Base-by-base conservation (phyloP, 2,888 invertebrate genomes). In the Scaptomyza tumidula region DNA sequence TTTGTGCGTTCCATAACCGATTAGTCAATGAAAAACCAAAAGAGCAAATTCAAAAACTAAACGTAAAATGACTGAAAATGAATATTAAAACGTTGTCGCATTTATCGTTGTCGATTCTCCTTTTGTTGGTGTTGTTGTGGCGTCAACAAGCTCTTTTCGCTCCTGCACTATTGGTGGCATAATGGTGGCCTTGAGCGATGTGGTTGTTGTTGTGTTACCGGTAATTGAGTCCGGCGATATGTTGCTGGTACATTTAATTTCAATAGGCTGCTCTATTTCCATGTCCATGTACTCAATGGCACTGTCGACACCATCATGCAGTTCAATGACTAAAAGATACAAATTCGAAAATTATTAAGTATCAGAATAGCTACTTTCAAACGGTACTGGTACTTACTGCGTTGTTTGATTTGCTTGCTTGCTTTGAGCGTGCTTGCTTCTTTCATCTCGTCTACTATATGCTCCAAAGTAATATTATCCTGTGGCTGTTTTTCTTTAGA, bases 401-500 rank as follows among this genome's bases (percentile, higher is more conserved):
- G 64, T 71, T 72, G 74, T 46, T 76, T 85, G 1, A 72, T 67
- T 49, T 85, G 80, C 13, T 52, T 35, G 5, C 9, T 45, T 4
- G 43, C 13, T 2, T 50, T n/a, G n/a, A n/a, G n/a, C 13, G 55
- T 35, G 5, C 9, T 45, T 4, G 43, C 13, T 2, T 50, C 46
- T 27, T 50, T 56, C 13, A 53, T 13, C 0, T 69, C 78, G 10
- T 74, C 63, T 1, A 56, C 54, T 9, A 53, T 43, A 7, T 79
- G 62, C 56, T 75, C 75, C 7, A 90, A 78, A n/a, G 89, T 84
- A 14, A 86, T 87, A 60, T 90, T 86, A 7, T 90, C 90, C 27
- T 85, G 78, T 39, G 71, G 56, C 3, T 68, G 71, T 33, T 83
- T 81, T 16, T 75, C 68, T 53, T 89, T 80, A 45, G 73, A 29